Conservation (phyloP, 2,888 invertebrate species). For the Criorhina ranunculi region DNA sequence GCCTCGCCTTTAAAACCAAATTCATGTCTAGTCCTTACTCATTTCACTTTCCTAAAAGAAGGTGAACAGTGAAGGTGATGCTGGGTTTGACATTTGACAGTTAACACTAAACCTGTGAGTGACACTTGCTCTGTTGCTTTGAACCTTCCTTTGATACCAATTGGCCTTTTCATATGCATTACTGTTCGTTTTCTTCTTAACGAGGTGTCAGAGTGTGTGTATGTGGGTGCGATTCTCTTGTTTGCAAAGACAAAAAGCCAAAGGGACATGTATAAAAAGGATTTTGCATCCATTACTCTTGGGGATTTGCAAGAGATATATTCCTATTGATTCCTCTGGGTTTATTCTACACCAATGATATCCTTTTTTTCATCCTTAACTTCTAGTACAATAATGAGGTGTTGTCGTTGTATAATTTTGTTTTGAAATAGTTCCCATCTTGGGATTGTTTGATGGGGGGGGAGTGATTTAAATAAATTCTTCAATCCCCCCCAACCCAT, state of each 20-base stretch:
- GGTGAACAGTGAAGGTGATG: too few species aligned
- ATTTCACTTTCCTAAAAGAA: too few species aligned
- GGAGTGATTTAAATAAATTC: constrained; percentile 52
- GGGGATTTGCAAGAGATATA: constrained; percentile 50
- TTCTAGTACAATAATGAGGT: constrained; percentile 35
- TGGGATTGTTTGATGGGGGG: too few species aligned
- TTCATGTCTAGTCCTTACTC: too few species aligned
- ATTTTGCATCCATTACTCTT: constrained; percentile 45
- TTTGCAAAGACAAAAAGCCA: neutral
- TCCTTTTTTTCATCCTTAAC: constrained; percentile 3
- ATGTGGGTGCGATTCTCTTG: neutral
- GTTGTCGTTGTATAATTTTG: constrained; percentile 66
- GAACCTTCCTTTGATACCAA: too few species aligned
- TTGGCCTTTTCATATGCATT: neutral
- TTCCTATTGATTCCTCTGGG: constrained; percentile 40
- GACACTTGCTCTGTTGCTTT: neutral
- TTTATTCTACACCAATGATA: constrained; percentile 28
- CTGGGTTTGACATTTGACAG: too few species aligned
- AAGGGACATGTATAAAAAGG: constrained; percentile 15
- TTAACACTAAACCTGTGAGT: too few species aligned
- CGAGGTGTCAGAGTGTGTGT: neutral
- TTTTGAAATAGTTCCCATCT: constrained; percentile 7
- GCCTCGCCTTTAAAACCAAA: too few species aligned
- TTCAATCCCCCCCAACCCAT: neutral
- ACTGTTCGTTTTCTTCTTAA: too few species aligned